A percentile compares a stretch with the other conserved stretches of the same genome.
These are phyloP conservation scores for Vesta saturnalis DNA, from an alignment of 2,888 invertebrate genomes.

Conservation along the genomic window DNA sequence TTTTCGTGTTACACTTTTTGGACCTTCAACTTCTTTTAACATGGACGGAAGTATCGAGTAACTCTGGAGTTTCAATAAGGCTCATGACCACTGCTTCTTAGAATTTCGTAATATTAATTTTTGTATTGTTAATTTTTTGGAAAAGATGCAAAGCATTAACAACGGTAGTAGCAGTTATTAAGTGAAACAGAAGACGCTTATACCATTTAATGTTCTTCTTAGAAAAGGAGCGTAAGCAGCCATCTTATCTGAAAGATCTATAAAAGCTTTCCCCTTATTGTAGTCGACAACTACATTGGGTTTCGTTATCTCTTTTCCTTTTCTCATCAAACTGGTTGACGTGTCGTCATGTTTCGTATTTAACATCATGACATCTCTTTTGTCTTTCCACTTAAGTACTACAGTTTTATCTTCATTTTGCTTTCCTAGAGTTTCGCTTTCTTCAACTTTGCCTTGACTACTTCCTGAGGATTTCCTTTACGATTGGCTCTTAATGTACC, in stretches of 20 bases:
- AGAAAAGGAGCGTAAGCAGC: constrained; percentile 3
- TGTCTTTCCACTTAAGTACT: constrained; percentile 3
- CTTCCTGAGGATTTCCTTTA: too few species aligned
- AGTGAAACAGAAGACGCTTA: not conserved
- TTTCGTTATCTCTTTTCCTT: not conserved
- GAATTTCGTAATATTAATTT: constrained; percentile 2
- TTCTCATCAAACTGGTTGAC: not conserved
- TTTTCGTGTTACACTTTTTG: too few species aligned
- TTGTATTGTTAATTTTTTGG: constrained; percentile 4
- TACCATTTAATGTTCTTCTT: constrained; percentile 8
- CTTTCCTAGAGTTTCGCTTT: not conserved
- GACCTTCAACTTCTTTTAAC: not conserved
- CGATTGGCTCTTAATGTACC: not conserved
- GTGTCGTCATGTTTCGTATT: constrained; percentile 1
- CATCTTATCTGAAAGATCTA: constrained; percentile 2
- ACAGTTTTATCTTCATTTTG: not conserved
- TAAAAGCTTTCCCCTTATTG: constrained; percentile 3
- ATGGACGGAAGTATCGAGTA: not conserved
- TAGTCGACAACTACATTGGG: not conserved
- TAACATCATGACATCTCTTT: constrained; percentile 3
- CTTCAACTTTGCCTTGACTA: not conserved
- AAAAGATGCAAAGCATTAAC: constrained; percentile 3
- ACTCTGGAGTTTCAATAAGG: not conserved
- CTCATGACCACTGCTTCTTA: not conserved
- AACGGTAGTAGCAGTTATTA: not conserved